These are phyloP conservation scores for Drosophila kurseongensis DNA, from an alignment of 1,140 invertebrate genomes.

Conservation along the genomic window DNA sequence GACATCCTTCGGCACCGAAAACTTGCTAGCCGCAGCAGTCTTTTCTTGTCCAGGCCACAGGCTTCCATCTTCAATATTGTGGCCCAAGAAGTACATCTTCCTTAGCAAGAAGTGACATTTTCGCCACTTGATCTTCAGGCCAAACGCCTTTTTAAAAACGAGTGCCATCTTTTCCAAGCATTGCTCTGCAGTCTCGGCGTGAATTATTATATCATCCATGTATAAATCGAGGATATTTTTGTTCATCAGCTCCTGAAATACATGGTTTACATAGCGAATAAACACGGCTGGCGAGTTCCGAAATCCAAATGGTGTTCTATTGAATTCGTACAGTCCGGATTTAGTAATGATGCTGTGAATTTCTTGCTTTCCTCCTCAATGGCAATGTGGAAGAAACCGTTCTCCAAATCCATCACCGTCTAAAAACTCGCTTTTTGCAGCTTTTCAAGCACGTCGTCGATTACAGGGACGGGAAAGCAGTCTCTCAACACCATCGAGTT, in stretches of 20 bases:
- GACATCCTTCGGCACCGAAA: background rate
- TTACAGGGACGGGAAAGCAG: background rate
- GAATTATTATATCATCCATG: too few relatives aligned
- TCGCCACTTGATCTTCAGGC: too few relatives aligned
- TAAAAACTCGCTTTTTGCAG: constrained; percentile 2
- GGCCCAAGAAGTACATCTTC: background rate
- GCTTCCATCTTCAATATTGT: background rate
- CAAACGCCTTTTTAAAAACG: too few relatives aligned
- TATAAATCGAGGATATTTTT: background rate
- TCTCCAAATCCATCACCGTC: too few relatives aligned
- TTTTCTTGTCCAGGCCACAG: background rate
- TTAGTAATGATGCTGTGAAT: background rate
- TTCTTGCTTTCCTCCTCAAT: background rate
- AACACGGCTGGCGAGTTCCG: background rate
- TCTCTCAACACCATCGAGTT: background rate
- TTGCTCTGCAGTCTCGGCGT: too few relatives aligned
- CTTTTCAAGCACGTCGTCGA: constrained; percentile 2
- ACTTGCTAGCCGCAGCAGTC: background rate
- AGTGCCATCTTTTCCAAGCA: too few relatives aligned
- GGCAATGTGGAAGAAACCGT: too few relatives aligned
- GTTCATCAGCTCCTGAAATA: background rate
- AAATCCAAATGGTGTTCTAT: constrained; percentile 2
- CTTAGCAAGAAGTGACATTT: too few relatives aligned
- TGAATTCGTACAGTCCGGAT: background rate
- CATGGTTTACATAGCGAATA: background rate